Evolutionary conservation across 92 coral and sea anemone species (phyloP).

Genomic region (Anthopleura xanthogrammica): DNA sequence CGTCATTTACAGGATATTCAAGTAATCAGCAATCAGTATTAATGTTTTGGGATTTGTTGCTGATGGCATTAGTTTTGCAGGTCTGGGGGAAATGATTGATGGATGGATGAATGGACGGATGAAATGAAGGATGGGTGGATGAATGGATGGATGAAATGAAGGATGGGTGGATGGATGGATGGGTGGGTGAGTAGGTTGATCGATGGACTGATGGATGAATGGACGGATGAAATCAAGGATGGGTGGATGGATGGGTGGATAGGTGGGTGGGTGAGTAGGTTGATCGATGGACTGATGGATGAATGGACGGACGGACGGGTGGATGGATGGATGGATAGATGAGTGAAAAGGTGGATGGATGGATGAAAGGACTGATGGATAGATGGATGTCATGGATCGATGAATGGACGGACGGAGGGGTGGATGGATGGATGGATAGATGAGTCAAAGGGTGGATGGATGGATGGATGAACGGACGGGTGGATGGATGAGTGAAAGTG

Average conservation of each 20-base stretch:
- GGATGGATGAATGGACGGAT: neutral
- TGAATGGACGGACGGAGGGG: too few species aligned
- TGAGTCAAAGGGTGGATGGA: neutral
- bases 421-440: neutral
- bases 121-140: neutral
- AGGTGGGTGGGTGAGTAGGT: neutral
- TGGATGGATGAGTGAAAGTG: neutral
- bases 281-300: neutral
- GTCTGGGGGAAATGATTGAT: neutral
- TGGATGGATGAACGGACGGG: neutral
- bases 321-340: neutral
- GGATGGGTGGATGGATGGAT: neutral
- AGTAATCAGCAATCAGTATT: neutral
- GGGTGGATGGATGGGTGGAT: neutral
- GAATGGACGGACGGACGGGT: neutral
- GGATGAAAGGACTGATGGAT: neutral
- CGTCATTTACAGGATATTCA: neutral
- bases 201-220: neutral
- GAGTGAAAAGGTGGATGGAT: neutral
- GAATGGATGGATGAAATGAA: too few species aligned
- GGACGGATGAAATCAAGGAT: too few species aligned
- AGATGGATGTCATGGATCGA: too few species aligned
- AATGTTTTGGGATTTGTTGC: neutral
- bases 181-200: too few species aligned
- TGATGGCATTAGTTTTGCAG: neutral